A percentile compares a stretch with the other conserved stretches of the same genome.
Conservation (phyloP, 2,113 vertebrate genomes). For the Phyllopteryx taeniolatus region DNA sequence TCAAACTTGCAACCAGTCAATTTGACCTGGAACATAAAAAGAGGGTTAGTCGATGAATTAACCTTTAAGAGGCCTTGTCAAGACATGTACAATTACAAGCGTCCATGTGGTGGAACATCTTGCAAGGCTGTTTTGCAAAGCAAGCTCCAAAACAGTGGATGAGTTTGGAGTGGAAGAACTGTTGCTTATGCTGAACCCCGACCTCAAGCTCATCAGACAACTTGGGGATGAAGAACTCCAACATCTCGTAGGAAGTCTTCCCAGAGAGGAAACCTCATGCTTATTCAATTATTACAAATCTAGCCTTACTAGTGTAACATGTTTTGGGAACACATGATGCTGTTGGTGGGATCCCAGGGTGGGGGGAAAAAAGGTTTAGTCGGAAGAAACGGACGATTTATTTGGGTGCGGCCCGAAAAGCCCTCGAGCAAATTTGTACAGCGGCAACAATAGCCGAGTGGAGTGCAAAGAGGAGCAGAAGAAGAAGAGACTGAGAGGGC, state of each 20-base stretch:
- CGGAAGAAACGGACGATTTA: slow-evolving; percentile 43
- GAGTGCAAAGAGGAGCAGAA: slow-evolving; percentile 44
- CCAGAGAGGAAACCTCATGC: no score
- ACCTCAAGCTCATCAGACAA: no score
- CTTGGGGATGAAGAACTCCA: no score
- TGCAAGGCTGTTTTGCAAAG: background rate
- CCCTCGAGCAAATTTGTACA: slow-evolving; percentile 71
- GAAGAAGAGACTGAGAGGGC: background rate
- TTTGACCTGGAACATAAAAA: background rate
- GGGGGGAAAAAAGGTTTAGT: background rate
- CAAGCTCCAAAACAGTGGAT: background rate
- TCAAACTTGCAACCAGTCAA: background rate
- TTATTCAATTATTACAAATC: background rate
- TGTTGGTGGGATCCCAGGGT: background rate
- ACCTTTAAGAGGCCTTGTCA: background rate
- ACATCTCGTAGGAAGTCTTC: no score
- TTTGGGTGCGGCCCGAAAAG: slow-evolving; percentile 54
- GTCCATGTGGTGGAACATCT: no score
- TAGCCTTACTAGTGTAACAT: background rate
- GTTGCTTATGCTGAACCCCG: no score
- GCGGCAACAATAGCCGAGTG: slow-evolving; percentile 60
- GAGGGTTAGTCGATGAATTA: background rate
- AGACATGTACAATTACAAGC: background rate
- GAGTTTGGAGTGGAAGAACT: no score
- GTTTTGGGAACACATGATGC: background rate